A percentile compares a stretch with the other conserved stretches of the same genome.
phyloP scores from a whole-genome alignment of 2,888 invertebrate species.

The Cryptophagus acutangulus region DNA sequence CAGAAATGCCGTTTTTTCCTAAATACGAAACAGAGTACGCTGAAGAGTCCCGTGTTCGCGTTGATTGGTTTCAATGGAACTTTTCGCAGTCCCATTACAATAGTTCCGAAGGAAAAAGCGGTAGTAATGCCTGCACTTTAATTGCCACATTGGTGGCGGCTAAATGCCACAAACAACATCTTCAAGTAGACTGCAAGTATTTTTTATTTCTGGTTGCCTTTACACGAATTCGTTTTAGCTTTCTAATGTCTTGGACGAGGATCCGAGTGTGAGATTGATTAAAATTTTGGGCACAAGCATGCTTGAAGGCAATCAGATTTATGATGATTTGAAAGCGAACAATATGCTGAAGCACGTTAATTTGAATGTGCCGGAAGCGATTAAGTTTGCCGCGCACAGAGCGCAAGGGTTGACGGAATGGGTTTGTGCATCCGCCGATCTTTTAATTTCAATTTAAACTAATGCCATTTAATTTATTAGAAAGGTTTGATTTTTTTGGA shows the following conservation, averaged over 20 bases:
- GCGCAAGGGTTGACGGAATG: slow-evolving; percentile 43
- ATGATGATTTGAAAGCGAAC: slow-evolving; percentile 48
- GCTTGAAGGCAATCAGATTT: slow-evolving; percentile 55
- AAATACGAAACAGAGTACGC: slow-evolving; percentile 37
- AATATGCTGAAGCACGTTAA: slow-evolving; percentile 47
- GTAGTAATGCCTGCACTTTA: slow-evolving; percentile 59
- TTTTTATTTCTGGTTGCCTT: not conserved
- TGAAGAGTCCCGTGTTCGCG: slow-evolving; percentile 35
- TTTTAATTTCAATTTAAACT: slow-evolving; percentile 9
- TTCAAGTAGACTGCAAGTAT: slow-evolving; percentile 15
- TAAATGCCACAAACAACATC: slow-evolving; percentile 41
- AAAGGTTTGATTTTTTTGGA: slow-evolving; percentile 49
- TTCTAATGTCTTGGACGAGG: not conserved
- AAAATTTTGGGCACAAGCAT: slow-evolving; percentile 53
- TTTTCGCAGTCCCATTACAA: slow-evolving; percentile 59
- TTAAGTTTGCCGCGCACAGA: slow-evolving; percentile 45
- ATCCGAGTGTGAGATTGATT: slow-evolving; percentile 40
- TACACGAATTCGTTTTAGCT: not conserved
- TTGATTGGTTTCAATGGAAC: slow-evolving; percentile 54
- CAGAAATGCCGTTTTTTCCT: slow-evolving; percentile 43
- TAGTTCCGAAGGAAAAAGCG: slow-evolving; percentile 45
- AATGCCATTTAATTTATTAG: slow-evolving; percentile 32
- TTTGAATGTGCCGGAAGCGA: slow-evolving; percentile 53
- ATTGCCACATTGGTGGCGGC: slow-evolving; percentile 56
- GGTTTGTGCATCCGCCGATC: slow-evolving; percentile 40